phyloP scores from a whole-genome alignment of 1,140 invertebrate species.

The Apis florea region DNA sequence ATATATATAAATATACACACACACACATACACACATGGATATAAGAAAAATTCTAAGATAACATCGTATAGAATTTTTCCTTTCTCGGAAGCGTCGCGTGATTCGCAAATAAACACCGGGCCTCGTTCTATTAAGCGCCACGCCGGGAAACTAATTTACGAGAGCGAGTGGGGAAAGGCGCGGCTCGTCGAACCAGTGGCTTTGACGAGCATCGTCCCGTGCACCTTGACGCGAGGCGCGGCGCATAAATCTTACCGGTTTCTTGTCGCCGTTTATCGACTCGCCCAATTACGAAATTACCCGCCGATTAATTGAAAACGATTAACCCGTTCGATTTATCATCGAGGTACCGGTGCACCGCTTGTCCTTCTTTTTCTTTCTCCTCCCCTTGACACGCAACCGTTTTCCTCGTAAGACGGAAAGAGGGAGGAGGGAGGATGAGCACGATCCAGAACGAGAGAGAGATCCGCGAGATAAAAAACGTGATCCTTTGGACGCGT shows the following conservation, averaged over 20 bases:
- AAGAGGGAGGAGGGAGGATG: too few relatives aligned
- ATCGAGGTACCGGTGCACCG: not conserved
- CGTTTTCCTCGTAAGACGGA: not conserved
- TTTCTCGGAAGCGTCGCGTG: not conserved
- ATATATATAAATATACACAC: too few relatives aligned
- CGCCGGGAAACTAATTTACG: not conserved
- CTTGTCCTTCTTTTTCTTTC: not conserved
- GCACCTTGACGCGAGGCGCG: not conserved
- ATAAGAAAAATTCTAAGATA: too few relatives aligned
- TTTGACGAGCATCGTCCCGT: too few relatives aligned
- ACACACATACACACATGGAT: too few relatives aligned
- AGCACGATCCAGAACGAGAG: too few relatives aligned
- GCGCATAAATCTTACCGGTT: slow-evolving; percentile 40
- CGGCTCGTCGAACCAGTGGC: not conserved
- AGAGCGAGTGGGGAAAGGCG: not conserved
- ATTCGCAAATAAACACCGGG: not conserved
- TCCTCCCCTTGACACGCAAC: not conserved
- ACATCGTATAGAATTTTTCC: not conserved
- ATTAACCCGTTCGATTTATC: slow-evolving; percentile 21
- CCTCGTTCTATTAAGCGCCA: not conserved
- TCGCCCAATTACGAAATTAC: slow-evolving; percentile 34
- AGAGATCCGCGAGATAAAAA: too few relatives aligned
- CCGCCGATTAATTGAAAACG: slow-evolving; percentile 28
- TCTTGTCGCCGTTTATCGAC: slow-evolving; percentile 9
- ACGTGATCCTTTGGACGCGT: too few relatives aligned